Evolutionary conservation across 2,797 vertebrate species (phyloP).

Genomic region (Yasuhikotakia modesta): DNA sequence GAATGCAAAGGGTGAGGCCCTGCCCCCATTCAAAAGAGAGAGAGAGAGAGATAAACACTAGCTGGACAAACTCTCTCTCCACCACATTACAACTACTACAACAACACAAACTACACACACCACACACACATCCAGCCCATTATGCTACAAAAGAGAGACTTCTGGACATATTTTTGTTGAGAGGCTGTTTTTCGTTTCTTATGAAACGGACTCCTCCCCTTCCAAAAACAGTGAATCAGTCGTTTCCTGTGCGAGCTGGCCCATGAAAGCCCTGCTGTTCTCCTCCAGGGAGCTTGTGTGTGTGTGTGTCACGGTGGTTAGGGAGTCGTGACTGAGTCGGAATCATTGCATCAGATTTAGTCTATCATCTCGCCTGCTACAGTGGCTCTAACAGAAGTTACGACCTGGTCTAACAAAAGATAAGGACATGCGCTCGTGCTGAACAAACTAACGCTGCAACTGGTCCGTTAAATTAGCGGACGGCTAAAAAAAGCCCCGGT

Average conservation of each 20-base stretch:
- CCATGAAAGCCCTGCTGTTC: constrained; percentile 34
- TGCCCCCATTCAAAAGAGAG: constrained; percentile 49
- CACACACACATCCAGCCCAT: too few relatives aligned
- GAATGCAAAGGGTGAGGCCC: constrained; percentile 75
- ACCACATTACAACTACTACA: constrained; percentile 49
- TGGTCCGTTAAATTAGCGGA: too few relatives aligned
- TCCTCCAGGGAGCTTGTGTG: neutral
- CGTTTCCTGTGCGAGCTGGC: constrained; percentile 19
- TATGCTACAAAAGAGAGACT: constrained; percentile 5
- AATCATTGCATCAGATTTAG: constrained; percentile 26
- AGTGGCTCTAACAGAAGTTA: neutral
- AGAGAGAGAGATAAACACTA: constrained; percentile 31
- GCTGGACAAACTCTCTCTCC: constrained; percentile 36
- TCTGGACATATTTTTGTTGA: neutral
- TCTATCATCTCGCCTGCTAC: constrained; percentile 3
- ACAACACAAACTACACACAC: constrained; percentile 53
- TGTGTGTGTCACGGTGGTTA: constrained; percentile 12
- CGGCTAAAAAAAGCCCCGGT: too few relatives aligned
- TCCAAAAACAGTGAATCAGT: constrained; percentile 25
- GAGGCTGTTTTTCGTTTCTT: neutral
- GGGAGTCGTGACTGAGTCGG: neutral
- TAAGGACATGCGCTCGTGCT: neutral
- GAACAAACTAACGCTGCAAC: neutral
- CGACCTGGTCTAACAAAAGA: neutral
- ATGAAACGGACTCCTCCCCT: constrained; percentile 4